Conservation (phyloP, 2,113 vertebrate genomes). For the Cranoglanis bouderius region DNA sequence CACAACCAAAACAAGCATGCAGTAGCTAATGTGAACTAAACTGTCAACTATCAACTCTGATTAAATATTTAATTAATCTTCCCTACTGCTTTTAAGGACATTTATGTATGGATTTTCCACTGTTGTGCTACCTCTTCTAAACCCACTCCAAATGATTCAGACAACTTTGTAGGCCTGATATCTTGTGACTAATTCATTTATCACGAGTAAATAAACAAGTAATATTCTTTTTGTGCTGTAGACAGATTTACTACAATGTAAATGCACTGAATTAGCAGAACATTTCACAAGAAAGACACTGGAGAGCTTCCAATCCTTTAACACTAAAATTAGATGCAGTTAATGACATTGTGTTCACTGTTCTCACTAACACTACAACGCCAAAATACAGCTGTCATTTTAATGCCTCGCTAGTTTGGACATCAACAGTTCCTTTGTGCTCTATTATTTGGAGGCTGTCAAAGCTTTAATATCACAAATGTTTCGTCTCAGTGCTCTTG, state of each 20-base stretch:
- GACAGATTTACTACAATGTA: neutral
- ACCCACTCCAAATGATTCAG: neutral
- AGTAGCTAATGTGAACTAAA: constrained; percentile 40
- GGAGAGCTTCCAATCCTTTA: constrained; percentile 50
- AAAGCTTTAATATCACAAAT: constrained; percentile 46
- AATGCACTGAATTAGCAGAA: constrained; percentile 14
- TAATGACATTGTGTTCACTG: constrained; percentile 54
- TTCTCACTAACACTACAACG: constrained; percentile 56
- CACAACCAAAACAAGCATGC: constrained; percentile 10
- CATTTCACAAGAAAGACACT: constrained; percentile 17
- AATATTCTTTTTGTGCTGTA: neutral
- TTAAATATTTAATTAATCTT: constrained; percentile 34
- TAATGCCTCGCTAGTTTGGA: constrained; percentile 55
- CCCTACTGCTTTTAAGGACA: neutral
- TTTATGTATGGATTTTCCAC: neutral
- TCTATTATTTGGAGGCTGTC: constrained; percentile 47
- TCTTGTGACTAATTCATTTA: neutral
- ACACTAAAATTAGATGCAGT: constrained; percentile 54
- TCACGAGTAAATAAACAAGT: too few species aligned
- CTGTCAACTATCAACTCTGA: constrained; percentile 13
- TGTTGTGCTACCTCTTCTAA: neutral
- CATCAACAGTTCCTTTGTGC: constrained; percentile 54
- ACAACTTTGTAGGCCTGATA: neutral
- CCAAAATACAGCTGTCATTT: constrained; percentile 68
- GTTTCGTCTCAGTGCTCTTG: constrained; percentile 50